These are phyloP conservation scores for Zoanthus solanderi DNA, from an alignment of 92 coral and sea anemone genomes.

Conservation along the genomic window DNA sequence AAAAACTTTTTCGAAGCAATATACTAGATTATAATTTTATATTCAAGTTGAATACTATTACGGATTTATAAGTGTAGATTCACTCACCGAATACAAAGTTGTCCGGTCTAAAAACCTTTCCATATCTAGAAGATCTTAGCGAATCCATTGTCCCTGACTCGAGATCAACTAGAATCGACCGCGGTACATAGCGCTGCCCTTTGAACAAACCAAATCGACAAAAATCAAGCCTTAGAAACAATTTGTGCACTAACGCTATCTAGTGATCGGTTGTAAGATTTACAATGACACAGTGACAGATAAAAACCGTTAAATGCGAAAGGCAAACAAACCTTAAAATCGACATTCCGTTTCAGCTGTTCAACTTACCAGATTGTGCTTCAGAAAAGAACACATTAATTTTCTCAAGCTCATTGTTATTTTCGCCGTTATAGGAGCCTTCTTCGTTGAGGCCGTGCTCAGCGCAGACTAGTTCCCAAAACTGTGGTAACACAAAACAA, in stretches of 20 bases:
- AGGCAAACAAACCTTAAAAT: not conserved
- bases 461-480: constrained; percentile 87
- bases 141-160: constrained; percentile 97
- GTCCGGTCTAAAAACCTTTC: constrained; percentile 90
- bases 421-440: constrained; percentile 73
- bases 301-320: not conserved
- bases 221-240: not conserved
- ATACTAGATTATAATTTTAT: not conserved
- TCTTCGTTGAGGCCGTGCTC: constrained; percentile 86
- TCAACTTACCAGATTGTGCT: constrained; percentile 75
- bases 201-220: constrained; percentile 9
- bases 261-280: not conserved
- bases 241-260: not conserved
- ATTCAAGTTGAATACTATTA: not conserved
- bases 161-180: constrained; percentile 88
- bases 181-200: constrained; percentile 92
- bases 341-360: not conserved
- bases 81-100: constrained; percentile 93
- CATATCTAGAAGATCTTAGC: constrained; percentile 81
- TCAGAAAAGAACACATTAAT: constrained; percentile 86
- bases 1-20: not conserved
- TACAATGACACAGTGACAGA: not conserved
- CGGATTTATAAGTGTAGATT: not conserved
- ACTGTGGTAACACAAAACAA: constrained; percentile 59
- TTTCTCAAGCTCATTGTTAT: constrained; percentile 81